Percentiles rank a stretch among this genome's conserved stretches.
phyloP scores from a whole-genome alignment of 1,140 invertebrate species.

The Polyergus mexicanus region DNA sequence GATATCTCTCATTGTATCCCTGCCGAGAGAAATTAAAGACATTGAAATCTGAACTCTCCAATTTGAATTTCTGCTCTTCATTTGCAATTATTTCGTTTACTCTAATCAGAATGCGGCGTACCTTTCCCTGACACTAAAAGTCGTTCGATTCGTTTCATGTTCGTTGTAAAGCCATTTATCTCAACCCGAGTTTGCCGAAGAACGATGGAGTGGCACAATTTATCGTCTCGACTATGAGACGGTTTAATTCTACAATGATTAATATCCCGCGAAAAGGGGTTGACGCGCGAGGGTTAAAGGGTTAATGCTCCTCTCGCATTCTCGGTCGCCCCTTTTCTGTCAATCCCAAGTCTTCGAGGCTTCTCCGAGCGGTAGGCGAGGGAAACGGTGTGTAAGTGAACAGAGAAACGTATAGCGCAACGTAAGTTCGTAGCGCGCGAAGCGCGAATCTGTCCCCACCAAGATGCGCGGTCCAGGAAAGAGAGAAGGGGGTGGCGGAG shows the following conservation, averaged over 20 bases:
- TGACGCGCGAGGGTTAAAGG: slow-evolving; percentile 72
- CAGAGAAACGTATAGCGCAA: slow-evolving; percentile 79
- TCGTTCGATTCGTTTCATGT: background rate
- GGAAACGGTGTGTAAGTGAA: slow-evolving; percentile 73
- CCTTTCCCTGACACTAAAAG: background rate
- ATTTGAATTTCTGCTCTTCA: background rate
- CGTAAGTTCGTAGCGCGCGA: slow-evolving; percentile 79
- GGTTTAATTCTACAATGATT: slow-evolving; percentile 51
- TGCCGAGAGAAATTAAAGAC: background rate
- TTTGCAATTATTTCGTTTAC: background rate
- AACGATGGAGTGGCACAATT: background rate
- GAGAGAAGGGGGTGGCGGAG: slow-evolving; percentile 51
- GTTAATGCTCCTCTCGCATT: slow-evolving; percentile 74
- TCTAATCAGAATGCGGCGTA: background rate
- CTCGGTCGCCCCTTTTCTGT: slow-evolving; percentile 54
- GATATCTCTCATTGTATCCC: background rate
- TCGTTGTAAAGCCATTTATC: background rate
- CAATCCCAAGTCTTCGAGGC: slow-evolving; percentile 66
- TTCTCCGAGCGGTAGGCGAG: slow-evolving; percentile 61
- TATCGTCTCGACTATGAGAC: slow-evolving; percentile 59
- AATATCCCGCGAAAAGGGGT: slow-evolving; percentile 66
- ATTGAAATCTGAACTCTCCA: background rate
- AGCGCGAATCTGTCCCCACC: slow-evolving; percentile 82
- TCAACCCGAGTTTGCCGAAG: background rate
- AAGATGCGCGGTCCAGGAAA: slow-evolving; percentile 47